These are phyloP conservation scores for Monopis laevigella DNA, from an alignment of 2,888 invertebrate genomes.

Conservation along the genomic window DNA sequence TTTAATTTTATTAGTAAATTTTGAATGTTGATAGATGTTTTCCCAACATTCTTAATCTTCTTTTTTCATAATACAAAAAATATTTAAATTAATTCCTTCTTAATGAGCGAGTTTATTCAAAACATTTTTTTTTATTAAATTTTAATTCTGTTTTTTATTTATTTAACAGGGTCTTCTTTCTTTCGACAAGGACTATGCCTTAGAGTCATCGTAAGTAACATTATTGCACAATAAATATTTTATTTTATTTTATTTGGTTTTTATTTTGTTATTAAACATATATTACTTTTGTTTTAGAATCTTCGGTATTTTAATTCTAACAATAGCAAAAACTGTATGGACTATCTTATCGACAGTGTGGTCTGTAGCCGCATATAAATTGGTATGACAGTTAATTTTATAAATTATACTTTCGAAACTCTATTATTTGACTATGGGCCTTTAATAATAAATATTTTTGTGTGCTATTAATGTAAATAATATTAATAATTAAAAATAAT, in stretches of 20 bases:
- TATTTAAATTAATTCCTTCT: no score
- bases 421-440: neutral
- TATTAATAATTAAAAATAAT: no score
- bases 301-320: constrained; percentile 1
- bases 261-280: neutral
- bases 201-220: constrained; percentile 6
- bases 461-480: no score
- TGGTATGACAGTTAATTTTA: constrained; percentile 4
- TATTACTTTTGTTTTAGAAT: constrained; percentile 6
- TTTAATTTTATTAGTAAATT: no score
- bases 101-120: neutral
- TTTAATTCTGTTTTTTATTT: neutral
- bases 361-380: constrained; percentile 10
- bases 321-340: constrained; percentile 8
- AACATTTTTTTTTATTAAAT: neutral
- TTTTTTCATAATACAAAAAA: neutral
- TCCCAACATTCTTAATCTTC: no score
- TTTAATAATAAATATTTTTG: no score
- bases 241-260: neutral
- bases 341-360: neutral
- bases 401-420: neutral
- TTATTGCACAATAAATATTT: neutral
- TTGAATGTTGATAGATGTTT: no score
- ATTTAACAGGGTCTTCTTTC: neutral
- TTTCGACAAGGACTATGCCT: constrained; percentile 1